Evolutionary conservation across 2,113 vertebrate species (phyloP).

Genomic region (Channa argus): DNA sequence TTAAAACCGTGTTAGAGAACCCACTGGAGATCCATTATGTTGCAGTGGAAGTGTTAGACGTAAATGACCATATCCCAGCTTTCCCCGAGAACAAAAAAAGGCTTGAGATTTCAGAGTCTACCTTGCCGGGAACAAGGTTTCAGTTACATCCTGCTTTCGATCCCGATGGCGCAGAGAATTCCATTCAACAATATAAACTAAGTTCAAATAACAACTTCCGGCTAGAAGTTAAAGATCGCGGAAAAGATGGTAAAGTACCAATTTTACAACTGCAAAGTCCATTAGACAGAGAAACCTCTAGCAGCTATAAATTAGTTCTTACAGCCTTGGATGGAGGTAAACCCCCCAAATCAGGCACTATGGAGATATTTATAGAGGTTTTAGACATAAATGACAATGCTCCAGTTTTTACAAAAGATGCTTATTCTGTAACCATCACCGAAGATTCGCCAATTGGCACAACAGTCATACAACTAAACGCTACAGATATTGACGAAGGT

Average conservation of each 20-base stretch:
- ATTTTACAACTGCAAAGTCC: conserved; percentile 50
- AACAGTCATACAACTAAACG: conserved; percentile 59
- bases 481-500: conserved; percentile 68
- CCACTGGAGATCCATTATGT: conserved; percentile 80
- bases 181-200: conserved; percentile 78
- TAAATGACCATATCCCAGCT: conserved; percentile 79
- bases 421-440: conserved; percentile 37
- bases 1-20: conserved; percentile 77
- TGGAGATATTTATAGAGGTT: conserved; percentile 47
- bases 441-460: conserved; percentile 63
- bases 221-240: conserved; percentile 47
- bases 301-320: conserved; percentile 36
- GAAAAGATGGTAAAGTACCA: conserved; percentile 48
- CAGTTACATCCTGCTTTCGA: conserved; percentile 82
- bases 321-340: conserved; percentile 71
- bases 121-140: conserved; percentile 75
- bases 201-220: conserved; percentile 65
- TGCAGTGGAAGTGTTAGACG: conserved; percentile 72
- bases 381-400: conserved; percentile 72
- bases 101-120: conserved; percentile 76
- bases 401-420: conserved; percentile 63
- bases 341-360: conserved; percentile 42
- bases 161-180: conserved; percentile 78
- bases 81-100: conserved; percentile 76
- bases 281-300: conserved; percentile 58